A percentile compares a stretch with the other conserved stretches of the same genome.
phyloP scores from a whole-genome alignment of 2,888 invertebrate genomes.

The Pterostichus madidus region DNA sequence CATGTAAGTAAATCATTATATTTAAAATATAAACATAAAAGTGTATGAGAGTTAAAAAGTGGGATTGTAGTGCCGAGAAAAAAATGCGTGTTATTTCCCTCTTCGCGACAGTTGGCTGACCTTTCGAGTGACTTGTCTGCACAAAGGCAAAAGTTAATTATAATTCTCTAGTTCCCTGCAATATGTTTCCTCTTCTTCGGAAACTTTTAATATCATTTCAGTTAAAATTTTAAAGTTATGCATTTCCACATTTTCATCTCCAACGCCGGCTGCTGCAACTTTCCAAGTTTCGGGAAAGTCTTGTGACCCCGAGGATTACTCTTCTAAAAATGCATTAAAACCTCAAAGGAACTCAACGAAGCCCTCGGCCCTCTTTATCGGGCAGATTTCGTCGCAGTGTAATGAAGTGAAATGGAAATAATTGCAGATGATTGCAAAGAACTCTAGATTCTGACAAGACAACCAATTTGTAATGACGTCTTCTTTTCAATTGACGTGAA shows the following conservation, averaged over 20 bases:
- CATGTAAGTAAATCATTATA: too few relatives aligned
- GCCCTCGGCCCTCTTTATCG: slow-evolving; percentile 1
- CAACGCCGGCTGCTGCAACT: slow-evolving; percentile 43
- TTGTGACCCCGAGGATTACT: slow-evolving; percentile 29
- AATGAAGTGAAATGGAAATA: slow-evolving; percentile 37
- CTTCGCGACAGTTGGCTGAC: too few relatives aligned
- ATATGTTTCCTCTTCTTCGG: slow-evolving; percentile 60
- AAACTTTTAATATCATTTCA: slow-evolving; percentile 67
- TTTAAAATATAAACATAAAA: too few relatives aligned
- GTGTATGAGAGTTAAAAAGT: too few relatives aligned
- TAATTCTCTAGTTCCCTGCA: slow-evolving; percentile 57
- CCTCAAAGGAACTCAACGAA: slow-evolving; percentile 2
- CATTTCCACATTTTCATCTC: slow-evolving; percentile 64
- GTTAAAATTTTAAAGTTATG: slow-evolving; percentile 67
- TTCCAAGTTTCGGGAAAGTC: slow-evolving; percentile 39
- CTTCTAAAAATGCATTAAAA: slow-evolving; percentile 34
- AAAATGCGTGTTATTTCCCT: too few relatives aligned
- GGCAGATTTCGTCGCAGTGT: background rate
- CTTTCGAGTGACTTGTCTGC: too few relatives aligned
- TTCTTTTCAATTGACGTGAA: slow-evolving; percentile 10
- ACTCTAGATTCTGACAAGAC: slow-evolving; percentile 13
- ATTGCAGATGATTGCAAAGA: slow-evolving; percentile 14
- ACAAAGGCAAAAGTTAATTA: slow-evolving; percentile 62
- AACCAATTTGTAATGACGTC: slow-evolving; percentile 4
- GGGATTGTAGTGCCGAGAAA: too few relatives aligned